These are phyloP conservation scores for Fistularia commersonii DNA, from an alignment of 2,797 vertebrate species.

Conservation along the genomic window DNA sequence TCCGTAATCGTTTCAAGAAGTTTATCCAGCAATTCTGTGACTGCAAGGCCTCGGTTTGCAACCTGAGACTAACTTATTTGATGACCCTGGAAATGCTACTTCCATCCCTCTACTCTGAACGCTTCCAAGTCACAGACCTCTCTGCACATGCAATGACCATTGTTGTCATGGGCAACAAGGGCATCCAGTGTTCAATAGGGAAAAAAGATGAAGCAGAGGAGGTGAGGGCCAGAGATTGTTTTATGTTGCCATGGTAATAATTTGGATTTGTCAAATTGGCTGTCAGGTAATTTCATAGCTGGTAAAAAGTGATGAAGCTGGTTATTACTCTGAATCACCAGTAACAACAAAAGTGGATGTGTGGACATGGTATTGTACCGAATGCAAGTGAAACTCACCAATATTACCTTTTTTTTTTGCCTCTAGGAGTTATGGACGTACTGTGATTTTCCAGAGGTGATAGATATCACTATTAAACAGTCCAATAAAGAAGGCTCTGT, in stretches of 20 bases:
- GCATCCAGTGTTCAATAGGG: conserved; percentile 86
- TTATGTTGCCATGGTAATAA: conserved; percentile 5
- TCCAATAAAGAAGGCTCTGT: conserved; percentile 85
- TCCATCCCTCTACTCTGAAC: conserved; percentile 87
- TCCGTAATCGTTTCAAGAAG: conserved; percentile 89
- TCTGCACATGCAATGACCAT: conserved; percentile 79
- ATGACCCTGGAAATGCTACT: conserved; percentile 92
- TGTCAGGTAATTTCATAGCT: neutral
- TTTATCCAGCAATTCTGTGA: conserved; percentile 93
- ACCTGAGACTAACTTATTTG: conserved; percentile 94
- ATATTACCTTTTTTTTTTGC: conserved; percentile 1
- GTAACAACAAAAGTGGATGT: neutral
- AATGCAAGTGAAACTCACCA: neutral
- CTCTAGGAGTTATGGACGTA: conserved; percentile 86
- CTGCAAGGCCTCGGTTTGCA: conserved; percentile 86
- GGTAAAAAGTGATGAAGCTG: conserved; percentile 19
- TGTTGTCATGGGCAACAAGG: conserved; percentile 86
- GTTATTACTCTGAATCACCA: neutral
- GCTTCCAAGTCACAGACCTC: conserved; percentile 86
- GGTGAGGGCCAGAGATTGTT: conserved; percentile 59
- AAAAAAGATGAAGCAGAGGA: conserved; percentile 76
- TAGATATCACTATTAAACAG: conserved; percentile 96
- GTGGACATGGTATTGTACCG: neutral
- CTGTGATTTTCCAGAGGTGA: conserved; percentile 94
- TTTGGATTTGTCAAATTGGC: neutral